These are phyloP conservation scores for Drosophila repleta DNA, from an alignment of 1,140 invertebrate genomes.

Conservation along the genomic window DNA sequence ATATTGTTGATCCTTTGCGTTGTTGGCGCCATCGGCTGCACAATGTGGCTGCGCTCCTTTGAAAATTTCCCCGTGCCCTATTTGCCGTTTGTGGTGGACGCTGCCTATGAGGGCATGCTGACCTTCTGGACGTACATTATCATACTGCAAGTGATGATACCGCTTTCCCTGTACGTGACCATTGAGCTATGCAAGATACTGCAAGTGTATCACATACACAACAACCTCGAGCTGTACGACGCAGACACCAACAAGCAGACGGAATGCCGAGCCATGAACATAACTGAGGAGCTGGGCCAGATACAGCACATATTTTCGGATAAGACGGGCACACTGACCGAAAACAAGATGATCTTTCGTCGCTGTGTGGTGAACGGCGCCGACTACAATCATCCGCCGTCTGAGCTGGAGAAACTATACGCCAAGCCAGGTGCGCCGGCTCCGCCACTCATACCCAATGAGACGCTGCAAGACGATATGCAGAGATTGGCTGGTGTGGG, in stretches of 20 bases:
- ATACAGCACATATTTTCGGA: constrained; percentile 98
- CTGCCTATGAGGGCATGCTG: constrained; percentile 92
- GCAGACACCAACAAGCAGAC: constrained; percentile 91
- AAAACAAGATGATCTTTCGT: constrained; percentile 98
- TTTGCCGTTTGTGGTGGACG: constrained; percentile 86
- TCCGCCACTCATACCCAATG: constrained; percentile 87
- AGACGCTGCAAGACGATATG: constrained; percentile 88
- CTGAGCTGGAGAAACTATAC: constrained; percentile 85
- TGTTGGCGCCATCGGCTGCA: constrained; percentile 94
- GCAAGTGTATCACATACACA: constrained; percentile 97
- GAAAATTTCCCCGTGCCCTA: constrained; percentile 81
- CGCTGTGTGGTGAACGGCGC: constrained; percentile 94
- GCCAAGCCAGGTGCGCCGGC: constrained; percentile 85
- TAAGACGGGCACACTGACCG: constrained; percentile 98
- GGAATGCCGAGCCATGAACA: constrained; percentile 98
- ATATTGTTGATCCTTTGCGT: constrained; percentile 96
- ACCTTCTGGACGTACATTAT: constrained; percentile 98
- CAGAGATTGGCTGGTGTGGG: constrained; percentile 50
- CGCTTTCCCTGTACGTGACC: constrained; percentile 97
- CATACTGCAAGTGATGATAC: constrained; percentile 98
- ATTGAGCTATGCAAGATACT: constrained; percentile 98
- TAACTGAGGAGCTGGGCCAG: constrained; percentile 98
- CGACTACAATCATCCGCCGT: constrained; percentile 93
- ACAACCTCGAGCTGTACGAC: constrained; percentile 95
- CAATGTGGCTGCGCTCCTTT: constrained; percentile 91